Conservation (phyloP, 2,888 invertebrate species). For the Eupsilia transversa region DNA sequence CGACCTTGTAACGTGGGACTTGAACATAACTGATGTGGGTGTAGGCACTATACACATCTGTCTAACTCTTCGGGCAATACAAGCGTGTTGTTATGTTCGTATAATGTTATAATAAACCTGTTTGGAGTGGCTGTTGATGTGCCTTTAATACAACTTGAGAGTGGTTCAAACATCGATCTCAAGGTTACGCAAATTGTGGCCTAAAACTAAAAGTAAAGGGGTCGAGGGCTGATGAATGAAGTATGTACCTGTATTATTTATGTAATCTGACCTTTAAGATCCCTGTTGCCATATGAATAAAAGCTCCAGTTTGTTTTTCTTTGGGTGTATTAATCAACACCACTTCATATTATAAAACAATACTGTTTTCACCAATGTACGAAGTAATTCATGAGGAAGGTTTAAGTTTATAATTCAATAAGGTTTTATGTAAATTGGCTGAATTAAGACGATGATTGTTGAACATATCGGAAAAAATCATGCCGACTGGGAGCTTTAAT, state of each 20-base stretch:
- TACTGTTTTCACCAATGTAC: too few species aligned
- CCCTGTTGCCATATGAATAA: background rate
- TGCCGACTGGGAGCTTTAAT: too few species aligned
- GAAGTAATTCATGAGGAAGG: too few species aligned
- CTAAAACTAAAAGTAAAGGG: conserved; percentile 3
- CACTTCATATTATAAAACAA: too few species aligned
- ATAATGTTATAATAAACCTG: background rate
- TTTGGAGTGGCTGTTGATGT: background rate
- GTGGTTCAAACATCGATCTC: background rate
- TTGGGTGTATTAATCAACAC: background rate
- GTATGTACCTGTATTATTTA: background rate
- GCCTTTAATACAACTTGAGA: background rate
- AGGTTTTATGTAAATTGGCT: too few species aligned
- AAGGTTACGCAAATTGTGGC: background rate
- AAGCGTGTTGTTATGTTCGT: background rate
- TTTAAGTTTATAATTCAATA: too few species aligned
- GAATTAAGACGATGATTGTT: too few species aligned
- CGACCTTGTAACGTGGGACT: background rate
- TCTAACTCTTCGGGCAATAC: background rate
- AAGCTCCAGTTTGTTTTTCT: background rate
- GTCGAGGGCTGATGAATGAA: background rate
- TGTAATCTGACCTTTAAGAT: background rate
- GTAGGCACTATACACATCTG: background rate
- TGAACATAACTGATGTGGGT: background rate
- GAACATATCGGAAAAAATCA: too few species aligned